Percentiles rank a stretch among this genome's conserved stretches.
Evolutionary conservation across 1,140 invertebrate genomes (phyloP).

Genomic region (Ephestia elutella): DNA sequence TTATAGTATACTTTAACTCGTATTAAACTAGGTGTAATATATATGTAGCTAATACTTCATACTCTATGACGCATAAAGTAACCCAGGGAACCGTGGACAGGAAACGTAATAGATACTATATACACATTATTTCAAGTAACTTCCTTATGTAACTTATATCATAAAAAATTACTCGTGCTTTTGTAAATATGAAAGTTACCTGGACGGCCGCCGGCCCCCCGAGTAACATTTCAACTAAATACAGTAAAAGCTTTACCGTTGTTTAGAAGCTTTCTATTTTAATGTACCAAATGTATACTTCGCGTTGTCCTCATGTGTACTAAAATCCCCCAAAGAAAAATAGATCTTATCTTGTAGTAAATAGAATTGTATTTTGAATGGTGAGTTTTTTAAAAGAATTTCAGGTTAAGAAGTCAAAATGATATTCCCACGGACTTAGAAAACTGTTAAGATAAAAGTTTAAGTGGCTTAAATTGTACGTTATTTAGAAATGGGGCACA

Average conservation of each 20-base stretch:
- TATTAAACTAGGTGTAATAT: no score
- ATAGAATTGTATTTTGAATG: background rate
- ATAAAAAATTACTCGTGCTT: background rate
- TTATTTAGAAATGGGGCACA: background rate
- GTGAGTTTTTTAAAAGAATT: constrained; percentile 8
- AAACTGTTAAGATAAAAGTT: constrained; percentile 19
- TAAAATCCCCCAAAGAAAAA: constrained; percentile 8
- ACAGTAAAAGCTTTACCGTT: constrained; percentile 31
- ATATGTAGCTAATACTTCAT: no score
- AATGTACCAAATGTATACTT: constrained; percentile 22
- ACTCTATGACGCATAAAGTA: no score
- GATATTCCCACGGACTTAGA: constrained; percentile 15
- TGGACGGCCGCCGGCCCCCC: constrained; percentile 7
- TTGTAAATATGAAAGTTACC: background rate
- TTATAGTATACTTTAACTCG: no score
- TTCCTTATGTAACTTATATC: no score
- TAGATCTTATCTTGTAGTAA: background rate
- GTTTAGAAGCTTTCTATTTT: constrained; percentile 25
- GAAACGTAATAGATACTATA: no score
- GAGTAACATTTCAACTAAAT: constrained; percentile 28
- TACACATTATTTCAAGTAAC: no score
- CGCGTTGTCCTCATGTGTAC: constrained; percentile 18
- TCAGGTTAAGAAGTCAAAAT: constrained; percentile 13
- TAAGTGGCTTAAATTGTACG: background rate
- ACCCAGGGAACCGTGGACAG: no score